Evolutionary conservation across 2,888 invertebrate genomes (phyloP), one percentile per base, ranked within the genome.

Genomic region (Allacma fusca): DNA sequence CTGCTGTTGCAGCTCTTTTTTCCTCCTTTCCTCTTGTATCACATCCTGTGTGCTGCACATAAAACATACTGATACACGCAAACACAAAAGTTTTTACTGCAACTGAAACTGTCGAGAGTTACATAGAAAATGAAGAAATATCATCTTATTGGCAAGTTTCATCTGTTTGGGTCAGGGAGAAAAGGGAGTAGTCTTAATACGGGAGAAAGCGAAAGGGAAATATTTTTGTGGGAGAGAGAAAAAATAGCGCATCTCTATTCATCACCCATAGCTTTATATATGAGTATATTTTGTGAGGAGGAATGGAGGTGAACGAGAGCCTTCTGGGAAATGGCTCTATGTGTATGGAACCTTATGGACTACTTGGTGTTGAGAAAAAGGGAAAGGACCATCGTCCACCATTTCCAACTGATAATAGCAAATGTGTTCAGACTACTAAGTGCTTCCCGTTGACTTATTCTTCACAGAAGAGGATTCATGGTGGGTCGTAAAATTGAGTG

Each of bases 321-420:
- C n/a, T n/a, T 23, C 9, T 23, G 40, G 26, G 21, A 29, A n/a
- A 40, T 28, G 28, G 28, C 23, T 24, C 44, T 57, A 5, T 43
- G 5, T 69, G 21, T 40, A 9, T 34, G 9, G 9, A 34, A 34
- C 4, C 34, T 34, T 34, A 34, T 34, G 34, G 34, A 34, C 34
- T 34, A 34, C 9, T 34, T 34, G 34, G 34, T 69, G 69, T 21
- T 23, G 57, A 29, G n/a, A 28, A 43, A 9, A 43, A 43, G 43
- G 43, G 43, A 21, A 43, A 57, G 57, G 21, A 21, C 57, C 23
- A 43, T 50, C 4, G 73, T 77, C 62, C 40, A 73, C 77, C 73
- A 77, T 73, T 77, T 73, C 68, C 29, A 73, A 74, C 73, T 62
- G 73, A 78, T 78, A 78, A 77, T 78, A 74, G 78, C n/a, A 74